Evolutionary conservation across 2,797 vertebrate genomes (phyloP), one percentile per base, ranked within the genome.

Genomic region (Austrolebias charrua): DNA sequence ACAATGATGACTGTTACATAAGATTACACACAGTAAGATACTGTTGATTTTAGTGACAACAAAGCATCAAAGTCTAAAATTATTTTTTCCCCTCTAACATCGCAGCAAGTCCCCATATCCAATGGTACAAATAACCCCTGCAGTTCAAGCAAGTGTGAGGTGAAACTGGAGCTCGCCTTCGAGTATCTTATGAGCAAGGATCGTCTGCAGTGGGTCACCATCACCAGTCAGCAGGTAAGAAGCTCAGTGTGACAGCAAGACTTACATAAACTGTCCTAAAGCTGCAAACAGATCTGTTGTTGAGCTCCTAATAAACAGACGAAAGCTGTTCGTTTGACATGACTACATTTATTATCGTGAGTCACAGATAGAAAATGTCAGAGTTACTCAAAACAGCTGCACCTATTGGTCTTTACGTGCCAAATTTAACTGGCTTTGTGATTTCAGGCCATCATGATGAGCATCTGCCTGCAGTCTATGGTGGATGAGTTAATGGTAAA

Each of bases 131-230:
- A 90, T 0, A 91, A 86, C 44, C 93, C 94, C 72, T 94, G 94
- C 72, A 93, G 89, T 78, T 94, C 95, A 0, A 86, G 92, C 63
- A 95, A 96, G 75, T 93, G 94, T 0, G 98, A 99, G 58, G 94
- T 97, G 28, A 97, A 97, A 60, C 89, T 99, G 86, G 97, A 99
- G 82, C 80, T 99, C 90, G 95, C 98, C 76, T 99, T 99, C 0
- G 98, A 99, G 88, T 99, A 99, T 71, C 93, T 99, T 80, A 99
- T 99, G 96, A 97, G 96, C 89, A 99, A 99, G 82, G 98, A 99
- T 79, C 94, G 96, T 38, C 93, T 99, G 50, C 98, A 98, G 86
- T 99, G 98, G 98, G 96, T 99, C 84, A 99, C 97, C 87, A 98
- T 99, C 92, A 96, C 95, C 76, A 99, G 97, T 69, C 95, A 95